These are phyloP conservation scores for Diglossa brunneiventris DNA, from an alignment of 2,113 vertebrate genomes.

Conservation along the genomic window DNA sequence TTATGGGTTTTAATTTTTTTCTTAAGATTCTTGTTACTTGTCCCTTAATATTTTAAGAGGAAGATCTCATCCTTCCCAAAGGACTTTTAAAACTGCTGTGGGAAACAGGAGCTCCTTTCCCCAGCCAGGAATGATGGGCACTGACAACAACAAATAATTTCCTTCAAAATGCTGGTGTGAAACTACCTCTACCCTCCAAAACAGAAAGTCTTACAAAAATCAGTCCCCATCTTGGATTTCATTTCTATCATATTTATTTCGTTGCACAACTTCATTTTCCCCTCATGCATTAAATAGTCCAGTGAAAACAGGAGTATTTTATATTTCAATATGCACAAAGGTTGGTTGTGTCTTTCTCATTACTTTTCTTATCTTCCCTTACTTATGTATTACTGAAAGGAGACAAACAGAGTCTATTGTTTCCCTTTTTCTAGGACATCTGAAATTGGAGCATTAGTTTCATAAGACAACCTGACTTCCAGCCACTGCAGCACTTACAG, in stretches of 20 bases:
- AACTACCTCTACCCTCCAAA: slow-evolving; percentile 1
- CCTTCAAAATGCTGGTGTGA: neutral
- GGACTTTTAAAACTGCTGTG: neutral
- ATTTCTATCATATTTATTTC: neutral
- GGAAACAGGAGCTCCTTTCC: neutral
- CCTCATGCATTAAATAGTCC: neutral
- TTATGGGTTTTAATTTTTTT: neutral
- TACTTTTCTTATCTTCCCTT: neutral
- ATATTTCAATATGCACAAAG: neutral
- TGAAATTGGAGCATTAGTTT: neutral
- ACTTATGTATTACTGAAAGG: neutral
- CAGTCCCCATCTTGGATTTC: neutral
- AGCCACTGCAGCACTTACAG: slow-evolving; percentile 9
- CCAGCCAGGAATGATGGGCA: neutral
- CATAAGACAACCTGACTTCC: neutral
- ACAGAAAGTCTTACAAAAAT: neutral
- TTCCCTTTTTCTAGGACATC: neutral
- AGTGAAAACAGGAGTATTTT: neutral
- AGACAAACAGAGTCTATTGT: neutral
- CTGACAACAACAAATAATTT: neutral
- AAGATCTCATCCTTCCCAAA: slow-evolving; percentile 10
- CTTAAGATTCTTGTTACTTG: neutral
- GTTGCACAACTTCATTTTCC: neutral
- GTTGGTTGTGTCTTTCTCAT: neutral
- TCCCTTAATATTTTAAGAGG: neutral